Conservation (phyloP, 37 sponge, comb jelly and placozoan species). For the Lycopodina hypogea region DNA sequence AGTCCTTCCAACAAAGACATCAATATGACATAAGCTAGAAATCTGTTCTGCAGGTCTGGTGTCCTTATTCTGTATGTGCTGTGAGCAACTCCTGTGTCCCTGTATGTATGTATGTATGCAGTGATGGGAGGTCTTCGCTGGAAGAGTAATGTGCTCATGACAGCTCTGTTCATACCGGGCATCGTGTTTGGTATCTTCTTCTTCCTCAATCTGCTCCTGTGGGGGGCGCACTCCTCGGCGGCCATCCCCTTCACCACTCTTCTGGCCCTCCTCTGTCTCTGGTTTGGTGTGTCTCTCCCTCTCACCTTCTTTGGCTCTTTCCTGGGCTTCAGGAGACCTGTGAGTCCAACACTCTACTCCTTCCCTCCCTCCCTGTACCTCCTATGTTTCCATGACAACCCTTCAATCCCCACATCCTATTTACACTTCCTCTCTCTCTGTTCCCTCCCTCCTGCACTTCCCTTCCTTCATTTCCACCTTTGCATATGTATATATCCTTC, state of each 20-base stretch:
- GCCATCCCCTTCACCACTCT: slow-evolving; percentile 98
- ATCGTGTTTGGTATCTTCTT: slow-evolving; percentile 84
- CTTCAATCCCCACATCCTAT: neutral
- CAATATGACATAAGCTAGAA: too few species aligned
- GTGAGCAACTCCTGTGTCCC: too few species aligned
- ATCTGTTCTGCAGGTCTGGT: too few species aligned
- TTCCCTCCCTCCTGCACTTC: neutral
- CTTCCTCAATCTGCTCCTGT: slow-evolving; percentile 88
- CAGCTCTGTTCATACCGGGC: slow-evolving; percentile 86
- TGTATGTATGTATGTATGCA: slow-evolving; percentile 5
- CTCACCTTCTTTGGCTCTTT: slow-evolving; percentile 97
- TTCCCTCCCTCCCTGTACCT: neutral
- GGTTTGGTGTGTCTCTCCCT: slow-evolving; percentile 94
- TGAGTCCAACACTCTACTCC: slow-evolving; percentile 15
- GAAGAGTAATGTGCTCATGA: slow-evolving; percentile 86
- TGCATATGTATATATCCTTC: neutral
- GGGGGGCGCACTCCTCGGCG: slow-evolving; percentile 87
- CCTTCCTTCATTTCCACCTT: neutral
- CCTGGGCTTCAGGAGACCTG: slow-evolving; percentile 87
- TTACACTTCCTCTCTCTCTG: neutral
- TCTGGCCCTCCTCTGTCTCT: slow-evolving; percentile 85
- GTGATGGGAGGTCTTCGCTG: slow-evolving; percentile 94
- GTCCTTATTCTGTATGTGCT: too few species aligned
- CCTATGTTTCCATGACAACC: too few species aligned
- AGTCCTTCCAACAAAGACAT: too few species aligned